Conservation (phyloP, 2,113 vertebrate species). For the Nothoprocta pentlandii region DNA sequence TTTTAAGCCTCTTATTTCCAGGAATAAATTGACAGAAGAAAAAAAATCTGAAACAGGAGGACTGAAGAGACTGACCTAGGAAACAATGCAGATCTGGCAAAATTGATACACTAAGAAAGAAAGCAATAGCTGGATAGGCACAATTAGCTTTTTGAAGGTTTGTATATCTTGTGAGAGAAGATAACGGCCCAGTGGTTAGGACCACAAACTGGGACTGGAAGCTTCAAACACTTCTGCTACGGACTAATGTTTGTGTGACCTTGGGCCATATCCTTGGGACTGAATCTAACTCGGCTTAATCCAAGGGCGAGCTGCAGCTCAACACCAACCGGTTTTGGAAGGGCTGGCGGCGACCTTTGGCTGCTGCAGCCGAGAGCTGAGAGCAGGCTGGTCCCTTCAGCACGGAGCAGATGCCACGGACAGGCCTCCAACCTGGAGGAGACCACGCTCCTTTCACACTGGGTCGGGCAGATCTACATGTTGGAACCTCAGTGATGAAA, state of each 20-base stretch:
- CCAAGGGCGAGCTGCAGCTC: background rate
- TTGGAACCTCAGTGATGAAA: background rate
- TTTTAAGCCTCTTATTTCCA: background rate
- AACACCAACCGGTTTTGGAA: background rate
- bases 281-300: background rate
- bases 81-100: background rate
- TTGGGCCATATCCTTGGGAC: background rate
- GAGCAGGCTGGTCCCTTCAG: background rate
- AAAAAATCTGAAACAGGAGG: background rate
- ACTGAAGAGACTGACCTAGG: background rate
- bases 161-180: background rate
- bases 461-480: background rate
- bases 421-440: background rate
- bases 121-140: background rate
- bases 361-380: accelerated
- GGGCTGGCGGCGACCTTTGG: background rate
- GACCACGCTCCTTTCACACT: background rate
- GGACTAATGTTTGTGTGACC: background rate
- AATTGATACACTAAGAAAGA: background rate
- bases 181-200: background rate
- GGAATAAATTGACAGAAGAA: background rate
- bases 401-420: background rate
- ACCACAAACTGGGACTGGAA: background rate
- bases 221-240: background rate
- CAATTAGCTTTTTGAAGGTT: background rate